Percentiles rank a stretch among this genome's conserved stretches.
These are phyloP conservation scores for Aerospiza tachiro DNA, from an alignment of 2,797 vertebrate genomes.

Conservation along the genomic window DNA sequence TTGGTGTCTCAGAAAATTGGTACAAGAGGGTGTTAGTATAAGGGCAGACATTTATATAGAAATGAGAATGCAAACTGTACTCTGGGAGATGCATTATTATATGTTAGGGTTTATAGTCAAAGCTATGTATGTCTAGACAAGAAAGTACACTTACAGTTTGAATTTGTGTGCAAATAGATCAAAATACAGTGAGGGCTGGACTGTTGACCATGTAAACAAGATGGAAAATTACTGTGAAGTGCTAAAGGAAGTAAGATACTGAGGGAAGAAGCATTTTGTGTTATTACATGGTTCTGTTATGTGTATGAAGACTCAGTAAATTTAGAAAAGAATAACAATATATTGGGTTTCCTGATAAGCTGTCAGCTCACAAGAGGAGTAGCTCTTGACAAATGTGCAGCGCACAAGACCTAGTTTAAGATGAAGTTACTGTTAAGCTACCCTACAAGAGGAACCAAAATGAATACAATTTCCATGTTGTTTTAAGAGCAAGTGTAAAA, in stretches of 20 bases:
- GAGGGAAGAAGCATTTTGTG: background rate
- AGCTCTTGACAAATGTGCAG: background rate
- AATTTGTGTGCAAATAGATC: background rate
- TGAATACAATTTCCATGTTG: background rate
- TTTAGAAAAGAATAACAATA: background rate
- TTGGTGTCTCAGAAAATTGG: background rate
- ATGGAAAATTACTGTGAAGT: background rate
- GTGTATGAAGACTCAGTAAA: background rate
- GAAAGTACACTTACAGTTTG: background rate
- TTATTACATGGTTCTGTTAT: background rate
- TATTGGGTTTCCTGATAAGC: background rate
- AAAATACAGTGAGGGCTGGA: background rate
- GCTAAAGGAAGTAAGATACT: background rate
- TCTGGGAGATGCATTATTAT: background rate
- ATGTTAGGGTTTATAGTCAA: background rate
- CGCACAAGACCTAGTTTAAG: background rate
- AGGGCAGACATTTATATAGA: background rate
- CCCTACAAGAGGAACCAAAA: background rate
- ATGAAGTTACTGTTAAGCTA: background rate
- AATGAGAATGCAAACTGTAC: background rate
- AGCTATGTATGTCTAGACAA: background rate
- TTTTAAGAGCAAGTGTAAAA: background rate
- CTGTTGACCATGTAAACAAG: background rate
- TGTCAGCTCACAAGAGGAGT: background rate
- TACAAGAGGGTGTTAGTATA: background rate